Conservation (phyloP, 2,888 invertebrate genomes). For the Scelioninae gen. 2 region DNA sequence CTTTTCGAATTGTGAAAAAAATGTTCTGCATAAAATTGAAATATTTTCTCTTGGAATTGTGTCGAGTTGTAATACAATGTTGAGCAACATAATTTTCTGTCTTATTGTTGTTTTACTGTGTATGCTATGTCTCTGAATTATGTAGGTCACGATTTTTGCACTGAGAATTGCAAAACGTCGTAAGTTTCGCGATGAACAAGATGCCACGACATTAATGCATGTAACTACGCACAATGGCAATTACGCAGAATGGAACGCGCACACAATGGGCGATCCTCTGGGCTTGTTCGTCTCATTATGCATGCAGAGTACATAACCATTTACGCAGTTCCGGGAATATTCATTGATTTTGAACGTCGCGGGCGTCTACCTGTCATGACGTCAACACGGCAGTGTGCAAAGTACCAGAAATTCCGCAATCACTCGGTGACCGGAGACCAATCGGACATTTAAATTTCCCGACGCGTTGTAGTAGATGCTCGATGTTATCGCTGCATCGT, state of each 20-base stretch:
- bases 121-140: too few species aligned
- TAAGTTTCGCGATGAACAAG: slow-evolving; percentile 39
- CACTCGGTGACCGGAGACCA: background rate
- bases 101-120: too few species aligned
- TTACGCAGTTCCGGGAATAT: slow-evolving; percentile 37
- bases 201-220: slow-evolving; percentile 31
- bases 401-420: slow-evolving; percentile 22
- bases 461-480: background rate
- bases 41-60: too few species aligned
- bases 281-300: slow-evolving; percentile 22
- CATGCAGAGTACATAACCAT: slow-evolving; percentile 28
- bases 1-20: too few species aligned
- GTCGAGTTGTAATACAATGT: too few species aligned
- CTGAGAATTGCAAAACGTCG: slow-evolving; percentile 39
- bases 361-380: slow-evolving; percentile 21
- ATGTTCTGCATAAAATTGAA: too few species aligned
- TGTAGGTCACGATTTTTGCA: too few species aligned
- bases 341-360: slow-evolving; percentile 41
- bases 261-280: slow-evolving; percentile 17
- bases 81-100: too few species aligned
- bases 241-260: slow-evolving; percentile 27
- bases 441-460: slow-evolving; percentile 9
- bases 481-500: background rate
- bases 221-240: slow-evolving; percentile 48
- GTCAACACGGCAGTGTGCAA: slow-evolving; percentile 23